phyloP scores from a whole-genome alignment of 1,140 invertebrate genomes.

The Zophobas atratus region DNA sequence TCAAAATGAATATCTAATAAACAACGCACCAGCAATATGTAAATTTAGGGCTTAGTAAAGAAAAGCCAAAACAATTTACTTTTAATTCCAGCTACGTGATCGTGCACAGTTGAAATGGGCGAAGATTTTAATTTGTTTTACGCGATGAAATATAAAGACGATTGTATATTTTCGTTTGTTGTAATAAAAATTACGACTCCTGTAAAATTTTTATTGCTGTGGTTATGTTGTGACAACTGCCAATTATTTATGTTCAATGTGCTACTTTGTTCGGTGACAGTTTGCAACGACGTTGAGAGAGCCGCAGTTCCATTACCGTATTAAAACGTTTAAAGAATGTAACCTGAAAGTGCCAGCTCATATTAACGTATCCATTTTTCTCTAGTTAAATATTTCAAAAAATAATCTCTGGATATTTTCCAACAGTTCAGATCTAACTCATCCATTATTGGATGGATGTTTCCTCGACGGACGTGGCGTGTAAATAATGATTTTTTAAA shows the following conservation, averaged over 20 bases:
- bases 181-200: background rate
- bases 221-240: conserved; percentile 8
- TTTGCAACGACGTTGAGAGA: background rate
- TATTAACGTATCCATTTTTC: background rate
- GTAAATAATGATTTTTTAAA: background rate
- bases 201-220: conserved; percentile 4
- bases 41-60: too few species aligned
- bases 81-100: too few species aligned
- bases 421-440: background rate
- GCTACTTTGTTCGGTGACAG: conserved; percentile 7
- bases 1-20: too few species aligned
- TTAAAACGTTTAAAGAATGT: conserved; percentile 18
- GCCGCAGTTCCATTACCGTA: conserved; percentile 10
- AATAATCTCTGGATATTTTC: background rate
- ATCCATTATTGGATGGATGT: background rate
- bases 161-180: background rate
- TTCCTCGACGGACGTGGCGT: background rate
- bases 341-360: conserved; percentile 4
- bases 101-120: too few species aligned
- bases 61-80: too few species aligned
- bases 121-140: too few species aligned
- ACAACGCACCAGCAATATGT: too few species aligned
- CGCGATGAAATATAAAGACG: too few species aligned
- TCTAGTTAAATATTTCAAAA: background rate
- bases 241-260: conserved; percentile 30